phyloP scores from a whole-genome alignment of 2,797 vertebrate species.

The Nyctalus aviator region DNA sequence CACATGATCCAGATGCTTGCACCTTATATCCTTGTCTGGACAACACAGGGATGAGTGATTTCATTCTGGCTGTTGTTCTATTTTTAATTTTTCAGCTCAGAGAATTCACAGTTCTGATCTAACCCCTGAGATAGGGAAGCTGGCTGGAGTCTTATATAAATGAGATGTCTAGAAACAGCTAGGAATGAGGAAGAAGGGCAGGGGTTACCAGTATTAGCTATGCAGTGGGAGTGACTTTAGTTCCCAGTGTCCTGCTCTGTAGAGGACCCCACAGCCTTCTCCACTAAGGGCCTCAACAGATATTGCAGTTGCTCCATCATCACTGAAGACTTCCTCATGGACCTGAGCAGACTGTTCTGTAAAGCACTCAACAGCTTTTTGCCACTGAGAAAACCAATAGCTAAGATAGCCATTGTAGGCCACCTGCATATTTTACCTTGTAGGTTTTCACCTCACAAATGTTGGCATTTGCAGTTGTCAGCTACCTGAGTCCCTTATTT shows the following conservation, averaged over 20 bases:
- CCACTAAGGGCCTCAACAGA: neutral
- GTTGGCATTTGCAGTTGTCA: neutral
- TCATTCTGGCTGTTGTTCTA: neutral
- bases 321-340: neutral
- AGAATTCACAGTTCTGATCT: conserved; percentile 47
- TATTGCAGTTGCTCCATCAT: neutral
- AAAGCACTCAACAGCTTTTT: neutral
- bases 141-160: neutral
- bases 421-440: neutral
- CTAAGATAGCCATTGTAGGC: neutral
- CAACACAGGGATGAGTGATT: neutral
- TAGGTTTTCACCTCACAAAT: neutral
- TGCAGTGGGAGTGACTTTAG: neutral
- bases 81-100: conserved; percentile 53
- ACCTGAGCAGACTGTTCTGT: neutral
- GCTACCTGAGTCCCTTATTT: neutral
- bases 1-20: neutral
- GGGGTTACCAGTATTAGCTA: neutral
- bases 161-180: neutral
- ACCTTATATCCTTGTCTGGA: neutral
- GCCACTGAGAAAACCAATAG: neutral
- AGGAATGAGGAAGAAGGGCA: neutral
- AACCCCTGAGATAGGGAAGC: neutral
- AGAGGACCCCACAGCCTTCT: neutral
- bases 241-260: neutral